Percentiles rank a stretch among this genome's conserved stretches.
Conservation (phyloP, 2,113 vertebrate genomes). For the Mesoclemmys tuberculata region DNA sequence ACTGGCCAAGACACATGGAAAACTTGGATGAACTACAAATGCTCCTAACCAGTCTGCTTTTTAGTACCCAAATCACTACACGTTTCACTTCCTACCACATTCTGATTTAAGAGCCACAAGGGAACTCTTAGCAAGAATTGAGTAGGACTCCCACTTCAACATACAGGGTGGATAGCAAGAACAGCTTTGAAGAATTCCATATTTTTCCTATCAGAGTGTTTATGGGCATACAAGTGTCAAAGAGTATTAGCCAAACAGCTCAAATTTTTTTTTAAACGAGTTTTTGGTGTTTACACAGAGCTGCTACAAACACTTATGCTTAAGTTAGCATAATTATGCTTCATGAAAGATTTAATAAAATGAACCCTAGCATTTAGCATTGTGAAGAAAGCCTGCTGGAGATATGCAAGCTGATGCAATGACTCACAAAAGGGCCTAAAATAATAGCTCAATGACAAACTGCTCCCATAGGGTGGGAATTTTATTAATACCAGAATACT, state of each 20-base stretch:
- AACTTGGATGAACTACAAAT: not conserved
- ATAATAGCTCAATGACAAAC: not conserved
- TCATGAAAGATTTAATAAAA: not conserved
- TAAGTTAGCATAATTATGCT: not conserved
- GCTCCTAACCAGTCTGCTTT: not conserved
- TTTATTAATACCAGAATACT: not conserved
- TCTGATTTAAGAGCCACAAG: not conserved
- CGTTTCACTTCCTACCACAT: not conserved
- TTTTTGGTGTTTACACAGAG: not conserved
- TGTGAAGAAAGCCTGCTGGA: not conserved
- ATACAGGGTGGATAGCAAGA: rapidly evolving
- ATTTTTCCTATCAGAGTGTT: not conserved
- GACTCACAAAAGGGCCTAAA: not conserved
- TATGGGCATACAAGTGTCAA: not conserved
- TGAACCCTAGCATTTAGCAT: not conserved
- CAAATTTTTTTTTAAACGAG: not conserved
- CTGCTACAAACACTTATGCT: not conserved
- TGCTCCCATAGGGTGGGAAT: not conserved
- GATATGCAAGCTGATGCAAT: not conserved
- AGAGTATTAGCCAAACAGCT: not conserved
- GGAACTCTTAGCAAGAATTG: not conserved
- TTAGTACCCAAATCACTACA: not conserved
- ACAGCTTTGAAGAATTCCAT: not conserved
- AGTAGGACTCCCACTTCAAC: not conserved
- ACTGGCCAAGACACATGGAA: not conserved